Evolutionary conservation across 2,888 invertebrate species (phyloP).

Genomic region (Eilema sororculum): DNA sequence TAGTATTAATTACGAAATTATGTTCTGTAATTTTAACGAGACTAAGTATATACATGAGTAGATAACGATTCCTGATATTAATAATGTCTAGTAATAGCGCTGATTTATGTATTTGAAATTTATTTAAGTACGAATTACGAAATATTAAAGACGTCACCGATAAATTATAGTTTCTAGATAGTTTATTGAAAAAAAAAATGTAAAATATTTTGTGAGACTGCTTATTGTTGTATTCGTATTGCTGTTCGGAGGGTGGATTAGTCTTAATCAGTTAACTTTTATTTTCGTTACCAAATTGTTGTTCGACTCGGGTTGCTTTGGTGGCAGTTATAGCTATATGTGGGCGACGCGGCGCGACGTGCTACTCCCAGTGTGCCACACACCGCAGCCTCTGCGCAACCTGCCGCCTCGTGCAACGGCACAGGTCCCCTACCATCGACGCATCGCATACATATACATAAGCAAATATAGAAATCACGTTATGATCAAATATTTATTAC

Average conservation of each 20-base stretch:
- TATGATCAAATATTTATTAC: conserved; percentile 87
- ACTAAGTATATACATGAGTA: conserved; percentile 84
- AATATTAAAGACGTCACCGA: conserved; percentile 81
- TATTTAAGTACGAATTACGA: conserved; percentile 80
- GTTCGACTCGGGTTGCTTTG: conserved; percentile 81
- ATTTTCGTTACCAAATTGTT: conserved; percentile 87
- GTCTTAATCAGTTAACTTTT: conserved; percentile 82
- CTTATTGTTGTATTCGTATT: conserved; percentile 86
- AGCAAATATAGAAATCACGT: conserved; percentile 74
- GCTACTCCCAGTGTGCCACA: conserved; percentile 32
- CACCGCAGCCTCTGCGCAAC: conserved; percentile 10
- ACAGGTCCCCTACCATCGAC: conserved; percentile 58
- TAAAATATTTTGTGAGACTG: conserved; percentile 87
- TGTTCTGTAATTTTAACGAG: conserved; percentile 85
- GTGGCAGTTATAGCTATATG: conserved; percentile 77
- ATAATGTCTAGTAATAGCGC: conserved; percentile 83
- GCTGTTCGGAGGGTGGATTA: conserved; percentile 80
- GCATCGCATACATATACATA: conserved; percentile 70
- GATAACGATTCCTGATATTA: conserved; percentile 86
- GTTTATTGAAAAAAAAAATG: conserved; percentile 82
- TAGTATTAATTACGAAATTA: conserved; percentile 86
- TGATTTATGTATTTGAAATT: conserved; percentile 83
- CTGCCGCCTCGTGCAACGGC: conserved; percentile 18
- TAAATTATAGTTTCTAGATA: conserved; percentile 84
- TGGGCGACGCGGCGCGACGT: conserved; percentile 56